Base-by-base conservation (phyloP, 2,797 vertebrate species). In the Mormyrops attenuatus region DNA sequence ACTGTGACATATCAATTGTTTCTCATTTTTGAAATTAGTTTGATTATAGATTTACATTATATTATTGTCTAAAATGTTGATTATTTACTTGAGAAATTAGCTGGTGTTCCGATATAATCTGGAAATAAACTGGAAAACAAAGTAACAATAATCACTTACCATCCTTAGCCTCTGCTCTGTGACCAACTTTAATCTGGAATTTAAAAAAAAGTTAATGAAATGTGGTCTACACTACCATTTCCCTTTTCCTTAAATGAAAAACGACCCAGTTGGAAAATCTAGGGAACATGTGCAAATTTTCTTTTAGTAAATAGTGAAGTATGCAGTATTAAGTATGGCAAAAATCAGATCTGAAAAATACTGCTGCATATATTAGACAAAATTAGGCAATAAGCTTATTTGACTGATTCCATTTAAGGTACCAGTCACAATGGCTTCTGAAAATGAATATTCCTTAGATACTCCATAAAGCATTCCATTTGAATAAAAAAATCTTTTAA, bases 81-180 rank as follows among this genome's bases (percentile, higher is more conserved):
- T 30, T 30, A 30, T 30, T 30, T 30, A 30, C 26, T 30, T 30
- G 26, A 30, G 26, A 30, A 30, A 30, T 30, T 30, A 30, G 26
- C 26, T 30, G 26, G 26, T 50, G 8, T 26, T 85, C 3, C 22
- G 41, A 20, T 22, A 52, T 13, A 22, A 17, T 52, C 20, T 22
- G 15, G 44, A 49, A 26, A 22, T 8, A 38, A 20, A 34, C 22
- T 41, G 47, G 63, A 80, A 80, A 44, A 41, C 20, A 73, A 34
- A 20, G 30, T 49, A 88, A 50, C 3, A 30, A 66, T 11, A 38
- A 41, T 49, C 1, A 92, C 95, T 95, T 94, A 98, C 98, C 98
- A 95, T 99, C 98, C 96, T 97, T 99, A 91, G 98, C 98, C 94
- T 99, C 98, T 88, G 98, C 97, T 95, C 98, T 97, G 93, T 99